A percentile compares a stretch with the other conserved stretches of the same genome.
These are phyloP conservation scores for Deroplatys truncata DNA, from an alignment of 2,888 invertebrate species.

Conservation along the genomic window DNA sequence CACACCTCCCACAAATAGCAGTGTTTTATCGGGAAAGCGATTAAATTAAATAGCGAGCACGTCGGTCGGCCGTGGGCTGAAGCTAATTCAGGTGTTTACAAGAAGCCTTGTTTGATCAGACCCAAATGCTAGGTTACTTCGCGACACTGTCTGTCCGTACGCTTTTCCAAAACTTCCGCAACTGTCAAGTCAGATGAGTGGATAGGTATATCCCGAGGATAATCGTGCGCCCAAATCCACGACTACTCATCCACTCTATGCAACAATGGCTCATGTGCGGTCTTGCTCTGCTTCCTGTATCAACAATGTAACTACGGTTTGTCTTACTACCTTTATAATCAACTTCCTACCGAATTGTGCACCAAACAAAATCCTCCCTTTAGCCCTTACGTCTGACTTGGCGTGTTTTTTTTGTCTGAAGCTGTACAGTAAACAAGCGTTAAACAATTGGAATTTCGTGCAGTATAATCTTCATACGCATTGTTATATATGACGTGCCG, in stretches of 20 bases:
- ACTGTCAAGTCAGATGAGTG: neutral
- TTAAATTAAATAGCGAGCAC: neutral
- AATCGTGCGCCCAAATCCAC: constrained; percentile 4
- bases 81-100: neutral
- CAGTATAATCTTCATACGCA: neutral
- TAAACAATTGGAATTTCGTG: too few species aligned
- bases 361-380: too few species aligned
- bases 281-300: too few species aligned
- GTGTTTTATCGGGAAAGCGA: neutral
- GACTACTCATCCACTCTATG: neutral
- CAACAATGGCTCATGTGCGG: neutral
- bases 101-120: neutral
- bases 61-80: too few species aligned
- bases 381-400: too few species aligned
- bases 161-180: neutral
- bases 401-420: too few species aligned
- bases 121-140: neutral
- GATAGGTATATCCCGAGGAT: neutral
- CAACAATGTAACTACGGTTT: too few species aligned
- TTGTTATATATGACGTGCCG: constrained; percentile 18
- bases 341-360: too few species aligned
- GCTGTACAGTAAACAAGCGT: too few species aligned
- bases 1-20: neutral
- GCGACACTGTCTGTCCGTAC: neutral
- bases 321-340: too few species aligned